These are phyloP conservation scores for Nemopilema nomurai DNA, from an alignment of 30 jellyfish, hydroid and myxozoan genomes.

Conservation along the genomic window DNA sequence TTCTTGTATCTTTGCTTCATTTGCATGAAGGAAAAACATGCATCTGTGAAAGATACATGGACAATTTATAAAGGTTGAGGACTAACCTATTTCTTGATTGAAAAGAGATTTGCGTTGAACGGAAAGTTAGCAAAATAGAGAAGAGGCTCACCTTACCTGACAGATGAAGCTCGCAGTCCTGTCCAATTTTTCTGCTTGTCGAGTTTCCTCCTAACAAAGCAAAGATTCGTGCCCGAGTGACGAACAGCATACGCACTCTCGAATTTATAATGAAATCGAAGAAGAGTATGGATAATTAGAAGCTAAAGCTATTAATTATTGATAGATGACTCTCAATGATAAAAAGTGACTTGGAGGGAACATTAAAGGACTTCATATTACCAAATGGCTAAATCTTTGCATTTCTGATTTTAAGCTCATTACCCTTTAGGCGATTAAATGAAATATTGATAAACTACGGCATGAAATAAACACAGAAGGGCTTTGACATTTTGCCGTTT, in stretches of 20 bases:
- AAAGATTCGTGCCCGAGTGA: not conserved
- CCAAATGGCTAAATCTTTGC: not conserved
- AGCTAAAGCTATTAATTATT: conserved; percentile 2
- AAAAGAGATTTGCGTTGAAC: not conserved
- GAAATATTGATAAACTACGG: conserved; percentile 21
- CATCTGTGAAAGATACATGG: too few relatives aligned
- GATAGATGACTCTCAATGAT: not conserved
- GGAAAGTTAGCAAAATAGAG: too few relatives aligned
- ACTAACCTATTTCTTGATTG: not conserved
- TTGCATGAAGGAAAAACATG: too few relatives aligned
- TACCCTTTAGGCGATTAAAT: conserved; percentile 4
- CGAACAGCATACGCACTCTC: not conserved
- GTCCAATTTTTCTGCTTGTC: not conserved
- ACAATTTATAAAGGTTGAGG: too few relatives aligned
- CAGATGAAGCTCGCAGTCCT: not conserved
- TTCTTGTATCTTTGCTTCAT: too few relatives aligned
- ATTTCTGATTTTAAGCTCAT: conserved; percentile 11
- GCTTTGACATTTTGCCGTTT: conserved; percentile 18
- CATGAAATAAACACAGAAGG: not conserved
- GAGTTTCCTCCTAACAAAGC: not conserved
- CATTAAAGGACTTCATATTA: not conserved
- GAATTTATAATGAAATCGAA: conserved; percentile 15
- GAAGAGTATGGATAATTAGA: conserved; percentile 14
- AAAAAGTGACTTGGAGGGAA: not conserved
- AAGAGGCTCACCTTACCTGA: not conserved